phyloP scores from a whole-genome alignment of 2,113 vertebrate genomes.

The Fulica atra region DNA sequence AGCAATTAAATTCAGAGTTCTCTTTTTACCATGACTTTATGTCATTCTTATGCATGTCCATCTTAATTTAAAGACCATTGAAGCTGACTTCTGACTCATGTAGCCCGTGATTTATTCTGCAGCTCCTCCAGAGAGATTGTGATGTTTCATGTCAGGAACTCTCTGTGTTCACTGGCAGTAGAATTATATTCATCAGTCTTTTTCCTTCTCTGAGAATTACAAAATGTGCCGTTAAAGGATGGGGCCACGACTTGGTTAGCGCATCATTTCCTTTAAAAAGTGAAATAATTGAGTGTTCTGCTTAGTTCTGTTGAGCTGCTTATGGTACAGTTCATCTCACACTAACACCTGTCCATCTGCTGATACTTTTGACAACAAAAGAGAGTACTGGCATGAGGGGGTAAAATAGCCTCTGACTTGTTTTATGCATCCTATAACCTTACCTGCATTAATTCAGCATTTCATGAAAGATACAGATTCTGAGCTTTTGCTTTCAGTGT shows the following conservation, averaged over 20 bases:
- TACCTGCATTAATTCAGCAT: slow-evolving; percentile 9
- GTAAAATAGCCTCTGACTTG: not conserved
- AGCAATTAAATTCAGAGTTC: not conserved
- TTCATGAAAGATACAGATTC: not conserved
- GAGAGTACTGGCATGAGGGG: not conserved
- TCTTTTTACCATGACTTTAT: slow-evolving; percentile 1
- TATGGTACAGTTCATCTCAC: not conserved
- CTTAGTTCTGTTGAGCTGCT: not conserved
- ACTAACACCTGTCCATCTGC: not conserved
- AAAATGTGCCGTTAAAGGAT: slow-evolving; percentile 27
- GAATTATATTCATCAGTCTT: slow-evolving; percentile 23
- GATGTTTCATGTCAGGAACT: slow-evolving; percentile 36
- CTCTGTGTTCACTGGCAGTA: not conserved
- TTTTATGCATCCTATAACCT: not conserved
- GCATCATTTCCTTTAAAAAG: slow-evolving; percentile 60
- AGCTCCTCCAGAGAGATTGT: slow-evolving; percentile 1
- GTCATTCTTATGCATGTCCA: not conserved
- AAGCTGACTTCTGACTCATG: slow-evolving; percentile 55
- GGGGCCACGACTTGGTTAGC: slow-evolving; percentile 27
- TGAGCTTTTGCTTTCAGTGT: not conserved
- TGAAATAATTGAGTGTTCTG: slow-evolving; percentile 35
- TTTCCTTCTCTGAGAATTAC: slow-evolving; percentile 7
- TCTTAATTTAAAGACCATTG: slow-evolving; percentile 43
- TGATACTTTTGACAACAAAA: slow-evolving; percentile 18
- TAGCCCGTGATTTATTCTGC: slow-evolving; percentile 42